Evolutionary conservation across 2,113 vertebrate species (phyloP).

Genomic region (Laticauda colubrina): DNA sequence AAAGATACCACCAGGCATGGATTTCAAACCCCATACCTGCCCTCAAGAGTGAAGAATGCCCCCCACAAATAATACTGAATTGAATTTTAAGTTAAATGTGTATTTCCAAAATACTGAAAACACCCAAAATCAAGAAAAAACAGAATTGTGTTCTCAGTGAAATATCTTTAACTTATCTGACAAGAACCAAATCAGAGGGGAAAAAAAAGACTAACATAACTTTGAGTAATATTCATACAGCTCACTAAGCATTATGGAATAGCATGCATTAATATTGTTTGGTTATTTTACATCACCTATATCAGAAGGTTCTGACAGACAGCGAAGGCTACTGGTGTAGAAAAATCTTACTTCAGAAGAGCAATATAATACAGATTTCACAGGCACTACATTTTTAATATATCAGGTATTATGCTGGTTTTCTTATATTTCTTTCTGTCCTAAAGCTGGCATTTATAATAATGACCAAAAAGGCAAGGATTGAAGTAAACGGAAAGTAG

Average conservation of each 20-base stretch:
- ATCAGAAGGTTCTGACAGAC: conserved; percentile 95
- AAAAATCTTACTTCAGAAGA: conserved; percentile 91
- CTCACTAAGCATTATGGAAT: conserved; percentile 92
- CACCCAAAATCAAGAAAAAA: conserved; percentile 72
- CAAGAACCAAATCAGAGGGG: conserved; percentile 74
- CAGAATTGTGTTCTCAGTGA: conserved; percentile 81
- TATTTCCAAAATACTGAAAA: conserved; percentile 85
- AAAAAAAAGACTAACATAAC: conserved; percentile 82
- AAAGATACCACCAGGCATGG: conserved; percentile 68
- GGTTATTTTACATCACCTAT: conserved; percentile 95
- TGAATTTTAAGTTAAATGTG: conserved; percentile 81
- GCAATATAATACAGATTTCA: conserved; percentile 98
- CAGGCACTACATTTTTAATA: conserved; percentile 98
- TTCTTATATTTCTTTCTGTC: conserved; percentile 88
- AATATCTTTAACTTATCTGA: conserved; percentile 81
- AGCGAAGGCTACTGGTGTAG: conserved; percentile 98
- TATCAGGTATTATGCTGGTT: conserved; percentile 98
- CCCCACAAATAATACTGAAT: conserved; percentile 82
- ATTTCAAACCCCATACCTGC: conserved; percentile 76
- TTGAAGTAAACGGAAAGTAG: conserved; percentile 84
- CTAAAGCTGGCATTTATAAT: conserved; percentile 89
- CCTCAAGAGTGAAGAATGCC: conserved; percentile 63
- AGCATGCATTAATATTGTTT: conserved; percentile 97
- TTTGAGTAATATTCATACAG: conserved; percentile 87
- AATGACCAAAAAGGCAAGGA: conserved; percentile 89